Base-by-base conservation (phyloP, 2,797 vertebrate genomes). In the Nannoperca australis region DNA sequence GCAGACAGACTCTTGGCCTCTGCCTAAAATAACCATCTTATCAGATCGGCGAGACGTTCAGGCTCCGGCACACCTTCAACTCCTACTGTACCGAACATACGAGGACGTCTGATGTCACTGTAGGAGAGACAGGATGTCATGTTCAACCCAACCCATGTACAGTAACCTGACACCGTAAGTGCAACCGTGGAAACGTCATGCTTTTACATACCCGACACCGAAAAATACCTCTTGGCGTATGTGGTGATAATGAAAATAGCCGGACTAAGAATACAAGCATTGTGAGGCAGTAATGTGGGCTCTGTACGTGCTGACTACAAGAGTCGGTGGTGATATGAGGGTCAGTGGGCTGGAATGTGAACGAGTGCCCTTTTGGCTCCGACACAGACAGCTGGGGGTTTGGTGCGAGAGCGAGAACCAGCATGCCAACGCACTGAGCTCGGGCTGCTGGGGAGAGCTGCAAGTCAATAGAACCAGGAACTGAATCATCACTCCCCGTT, bases 331-430 rank as follows among this genome's bases (percentile, higher is more conserved):
- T 38, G 82, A 18, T 67, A 89, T 89, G 69, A 87, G 89, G 89
- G 89, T 90, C 90, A 91, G 85, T 79, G 82, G 85, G 90, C 30
- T 82, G 91, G 93, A 88, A 93, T 93, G 94, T 85, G 91, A 87
- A 80, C 50, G 59, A 86, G 83, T 89, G 89, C 74, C 90, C 86
- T 91, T 91, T 90, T 89, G 88, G 89, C 84, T 83, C 59, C 0
- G 56, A 56, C 84, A 66, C 87, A 66, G 55, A 93, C n/a, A 90
- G 94, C 92, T 94, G 92, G 71, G 54, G 54, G 3, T 44, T 79
- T 18, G 36, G 60, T 65, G 69, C 30, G 68, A 49, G 79, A 79
- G 60, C 36, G 63, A 53, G 68, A 47, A 47, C 17, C 36, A 6
- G 50, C 76, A 72, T 84, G 81, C 87, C 76, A 45, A 79, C 56